Conservation (phyloP, 2,888 invertebrate genomes). For the Tetramorium bicarinatum region DNA sequence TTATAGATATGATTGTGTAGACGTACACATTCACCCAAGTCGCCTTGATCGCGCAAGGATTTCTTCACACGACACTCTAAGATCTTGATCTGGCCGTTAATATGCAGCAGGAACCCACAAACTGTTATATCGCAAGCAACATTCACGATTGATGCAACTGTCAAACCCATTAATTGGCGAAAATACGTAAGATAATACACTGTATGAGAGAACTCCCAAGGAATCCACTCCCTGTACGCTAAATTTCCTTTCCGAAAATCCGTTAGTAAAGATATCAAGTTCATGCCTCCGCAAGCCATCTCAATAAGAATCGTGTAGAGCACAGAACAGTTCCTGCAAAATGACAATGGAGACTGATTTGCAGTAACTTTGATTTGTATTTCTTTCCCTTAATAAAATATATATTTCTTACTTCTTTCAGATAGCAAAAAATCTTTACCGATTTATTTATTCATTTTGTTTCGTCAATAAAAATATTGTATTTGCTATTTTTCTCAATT, state of each 20-base stretch:
- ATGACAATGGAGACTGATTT: background rate
- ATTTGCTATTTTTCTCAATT: background rate
- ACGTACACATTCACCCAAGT: slow-evolving; percentile 39
- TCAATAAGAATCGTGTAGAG: slow-evolving; percentile 22
- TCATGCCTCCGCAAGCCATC: background rate
- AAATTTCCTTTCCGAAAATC: slow-evolving; percentile 19
- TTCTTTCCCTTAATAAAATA: slow-evolving; percentile 3
- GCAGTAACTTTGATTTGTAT: slow-evolving; percentile 4
- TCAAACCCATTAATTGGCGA: slow-evolving; percentile 68
- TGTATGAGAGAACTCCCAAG: slow-evolving; percentile 52
- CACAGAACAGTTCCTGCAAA: slow-evolving; percentile 48
- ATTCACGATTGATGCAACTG: slow-evolving; percentile 67
- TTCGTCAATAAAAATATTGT: background rate
- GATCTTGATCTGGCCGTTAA: slow-evolving; percentile 78
- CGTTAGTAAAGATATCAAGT: slow-evolving; percentile 11
- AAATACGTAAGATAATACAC: slow-evolving; percentile 60
- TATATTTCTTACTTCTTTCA: background rate
- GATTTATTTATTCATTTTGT: background rate
- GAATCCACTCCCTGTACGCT: slow-evolving; percentile 59
- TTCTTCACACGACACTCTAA: slow-evolving; percentile 59
- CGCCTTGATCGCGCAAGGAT: background rate
- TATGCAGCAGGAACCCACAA: slow-evolving; percentile 71
- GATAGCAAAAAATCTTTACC: background rate
- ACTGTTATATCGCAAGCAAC: slow-evolving; percentile 77
- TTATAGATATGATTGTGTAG: slow-evolving; percentile 24